Base-by-base conservation (phyloP, 92 coral and sea anemone genomes). In the Phenganax marumi region DNA sequence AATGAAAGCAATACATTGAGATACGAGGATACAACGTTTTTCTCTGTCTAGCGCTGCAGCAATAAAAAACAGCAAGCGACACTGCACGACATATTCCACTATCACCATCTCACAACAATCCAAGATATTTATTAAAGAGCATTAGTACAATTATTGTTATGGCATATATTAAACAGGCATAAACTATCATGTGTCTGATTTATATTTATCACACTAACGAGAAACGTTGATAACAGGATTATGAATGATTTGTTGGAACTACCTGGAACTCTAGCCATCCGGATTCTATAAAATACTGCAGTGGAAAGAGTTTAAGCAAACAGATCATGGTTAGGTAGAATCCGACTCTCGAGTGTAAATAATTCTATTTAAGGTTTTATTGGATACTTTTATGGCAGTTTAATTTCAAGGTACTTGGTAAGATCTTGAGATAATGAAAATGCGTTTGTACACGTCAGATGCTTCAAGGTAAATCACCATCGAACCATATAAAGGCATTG, bases 381-480 rank as follows among this genome's bases (percentile, higher is more conserved):
- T 58, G 23, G 65, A 6, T 18, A 23, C 21, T 7, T 14, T 58
- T 58, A 16, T 58, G 65, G 13, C 68, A 62, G 68, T 62, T 19
- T 62, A 62, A 62, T 62, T 62, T 62, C 33, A 11, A 62, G 33
- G 43, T 62, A 19, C 68, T 21, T 62, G 43, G 17, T 62, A 18
- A 62, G 68, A 62, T 62, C 68, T 62, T 62, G 68, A 10, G 68
- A 62, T 62, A 62, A 62, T 19, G 25, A 39, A 11, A 56, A 56
- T 21, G 18, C 63, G 5, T 5, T 33, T 33, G 43, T 33, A 33
- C 43, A 33, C 43, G 43, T 33, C 43, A 33, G 43, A 33, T 5
- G 43, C 43, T 33, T 2, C 43, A 33, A 33, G 43, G 43, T 33
- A 33, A 33, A 33, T 33, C 43, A 33, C 43, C 43, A 33, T 33